Conservation (phyloP, 2,888 invertebrate species). For the Sclerodermus sp. region DNA sequence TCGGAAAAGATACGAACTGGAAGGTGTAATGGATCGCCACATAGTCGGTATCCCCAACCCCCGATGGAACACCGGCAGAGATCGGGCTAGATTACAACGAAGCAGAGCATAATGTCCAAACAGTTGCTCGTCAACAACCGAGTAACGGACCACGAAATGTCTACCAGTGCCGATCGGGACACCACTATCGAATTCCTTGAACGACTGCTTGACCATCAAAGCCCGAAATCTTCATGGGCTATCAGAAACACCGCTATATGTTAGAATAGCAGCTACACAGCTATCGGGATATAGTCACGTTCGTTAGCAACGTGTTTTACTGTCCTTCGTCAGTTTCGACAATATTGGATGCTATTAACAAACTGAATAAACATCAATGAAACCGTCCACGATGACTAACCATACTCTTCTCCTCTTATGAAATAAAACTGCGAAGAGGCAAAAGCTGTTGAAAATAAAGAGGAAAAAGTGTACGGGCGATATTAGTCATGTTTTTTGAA, state of each 20-base stretch:
- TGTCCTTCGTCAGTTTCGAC: no score
- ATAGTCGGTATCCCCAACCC: slow-evolving; percentile 26
- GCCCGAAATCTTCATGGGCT: slow-evolving; percentile 24
- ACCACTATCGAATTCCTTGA: slow-evolving; percentile 35
- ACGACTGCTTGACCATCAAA: slow-evolving; percentile 19
- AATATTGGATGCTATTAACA: no score
- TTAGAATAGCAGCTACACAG: background rate
- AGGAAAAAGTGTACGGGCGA: no score
- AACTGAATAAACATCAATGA: no score
- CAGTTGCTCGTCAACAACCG: slow-evolving; percentile 49
- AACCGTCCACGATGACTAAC: no score
- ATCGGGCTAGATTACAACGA: slow-evolving; percentile 47
- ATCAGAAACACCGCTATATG: slow-evolving; percentile 13
- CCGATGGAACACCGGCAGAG: slow-evolving; percentile 32
- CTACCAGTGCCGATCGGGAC: slow-evolving; percentile 21
- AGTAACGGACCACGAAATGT: slow-evolving; percentile 37
- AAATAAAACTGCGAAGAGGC: no score
- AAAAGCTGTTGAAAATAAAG: no score
- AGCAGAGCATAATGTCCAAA: slow-evolving; percentile 49
- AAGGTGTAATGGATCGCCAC: slow-evolving; percentile 51
- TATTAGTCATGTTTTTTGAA: no score
- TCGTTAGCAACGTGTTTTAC: no score
- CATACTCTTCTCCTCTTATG: no score
- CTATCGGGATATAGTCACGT: no score
- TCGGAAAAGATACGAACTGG: slow-evolving; percentile 39